These are phyloP conservation scores for Sphaeramia orbicularis DNA, from an alignment of 2,797 vertebrate species.

Conservation along the genomic window DNA sequence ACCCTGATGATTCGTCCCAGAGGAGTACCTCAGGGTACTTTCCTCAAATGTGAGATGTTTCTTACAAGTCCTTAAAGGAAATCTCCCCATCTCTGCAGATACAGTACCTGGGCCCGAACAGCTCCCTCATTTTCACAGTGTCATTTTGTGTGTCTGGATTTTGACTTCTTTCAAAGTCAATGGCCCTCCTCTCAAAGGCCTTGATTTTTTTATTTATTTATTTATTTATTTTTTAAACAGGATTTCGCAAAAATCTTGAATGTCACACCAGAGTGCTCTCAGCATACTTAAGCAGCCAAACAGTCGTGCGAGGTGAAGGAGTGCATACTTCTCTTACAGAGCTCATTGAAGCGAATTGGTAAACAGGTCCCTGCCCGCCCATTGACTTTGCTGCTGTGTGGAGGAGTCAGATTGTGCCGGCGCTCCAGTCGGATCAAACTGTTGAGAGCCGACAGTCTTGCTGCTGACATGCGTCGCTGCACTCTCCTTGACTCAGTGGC, in stretches of 20 bases:
- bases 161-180: conserved; percentile 70
- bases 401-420: conserved; percentile 60
- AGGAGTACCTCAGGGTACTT: conserved; percentile 43
- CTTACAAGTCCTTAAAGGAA: conserved; percentile 7
- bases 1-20: conserved; percentile 36
- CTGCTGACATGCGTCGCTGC: conserved; percentile 63
- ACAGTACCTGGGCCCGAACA: conserved; percentile 17
- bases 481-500: conserved; percentile 76
- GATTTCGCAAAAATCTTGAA: conserved; percentile 66
- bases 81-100: background rate
- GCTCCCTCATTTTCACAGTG: conserved; percentile 31
- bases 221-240: conserved; percentile 24
- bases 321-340: conserved; percentile 38
- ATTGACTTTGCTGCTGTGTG: conserved; percentile 68
- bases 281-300: conserved; percentile 57
- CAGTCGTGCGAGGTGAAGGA: conserved; percentile 56
- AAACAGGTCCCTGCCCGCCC: conserved; percentile 73
- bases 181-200: conserved; percentile 49
- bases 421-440: conserved; percentile 46
- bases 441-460: conserved; percentile 50
- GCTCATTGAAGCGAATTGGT: conserved; percentile 67
- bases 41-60: conserved; percentile 29
- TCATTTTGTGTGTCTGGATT: conserved; percentile 44
- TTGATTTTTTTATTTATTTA: conserved; percentile 32
- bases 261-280: conserved; percentile 64